phyloP scores from a whole-genome alignment of 2,888 invertebrate genomes.

The Drosophila vallismaia region DNA sequence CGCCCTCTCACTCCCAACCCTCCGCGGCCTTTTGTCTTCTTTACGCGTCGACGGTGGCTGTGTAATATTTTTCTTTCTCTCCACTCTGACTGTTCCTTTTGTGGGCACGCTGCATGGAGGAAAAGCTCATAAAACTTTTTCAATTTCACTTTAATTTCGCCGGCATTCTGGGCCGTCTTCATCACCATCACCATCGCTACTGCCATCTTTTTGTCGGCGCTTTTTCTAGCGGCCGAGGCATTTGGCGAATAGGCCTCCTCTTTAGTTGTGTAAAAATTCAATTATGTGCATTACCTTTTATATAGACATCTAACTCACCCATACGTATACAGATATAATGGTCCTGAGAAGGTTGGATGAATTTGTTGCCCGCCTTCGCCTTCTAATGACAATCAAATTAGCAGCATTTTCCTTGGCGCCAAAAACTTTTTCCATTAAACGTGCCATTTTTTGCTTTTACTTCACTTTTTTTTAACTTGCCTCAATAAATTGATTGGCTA shows the following conservation, averaged over 20 bases:
- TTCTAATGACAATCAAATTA: slow-evolving; percentile 78
- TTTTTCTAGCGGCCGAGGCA: slow-evolving; percentile 72
- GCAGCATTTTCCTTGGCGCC: slow-evolving; percentile 57
- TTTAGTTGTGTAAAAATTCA: slow-evolving; percentile 77
- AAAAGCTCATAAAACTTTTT: slow-evolving; percentile 82
- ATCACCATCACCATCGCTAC: slow-evolving; percentile 20
- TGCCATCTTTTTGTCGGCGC: slow-evolving; percentile 30
- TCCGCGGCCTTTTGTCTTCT: slow-evolving; percentile 65
- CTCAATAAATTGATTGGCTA: slow-evolving; percentile 51
- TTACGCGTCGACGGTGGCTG: slow-evolving; percentile 73
- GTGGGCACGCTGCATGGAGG: slow-evolving; percentile 53
- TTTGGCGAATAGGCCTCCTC: slow-evolving; percentile 62
- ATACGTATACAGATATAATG: slow-evolving; percentile 23
- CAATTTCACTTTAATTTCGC: slow-evolving; percentile 80
- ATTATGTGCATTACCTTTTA: slow-evolving; percentile 76
- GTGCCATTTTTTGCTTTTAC: slow-evolving; percentile 38
- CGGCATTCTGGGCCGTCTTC: slow-evolving; percentile 42
- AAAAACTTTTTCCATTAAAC: slow-evolving; percentile 76
- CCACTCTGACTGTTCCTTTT: slow-evolving; percentile 34
- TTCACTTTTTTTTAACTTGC: slow-evolving; percentile 20
- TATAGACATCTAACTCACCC: slow-evolving; percentile 24
- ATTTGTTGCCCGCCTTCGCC: slow-evolving; percentile 26
- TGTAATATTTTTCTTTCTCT: slow-evolving; percentile 76
- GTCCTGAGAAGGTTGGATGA: slow-evolving; percentile 34
- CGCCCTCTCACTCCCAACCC: slow-evolving; percentile 14